Percentiles rank a stretch among this genome's conserved stretches.
Evolutionary conservation across 2,888 invertebrate genomes (phyloP).

Genomic region (Lasioglossum leucozonium): DNA sequence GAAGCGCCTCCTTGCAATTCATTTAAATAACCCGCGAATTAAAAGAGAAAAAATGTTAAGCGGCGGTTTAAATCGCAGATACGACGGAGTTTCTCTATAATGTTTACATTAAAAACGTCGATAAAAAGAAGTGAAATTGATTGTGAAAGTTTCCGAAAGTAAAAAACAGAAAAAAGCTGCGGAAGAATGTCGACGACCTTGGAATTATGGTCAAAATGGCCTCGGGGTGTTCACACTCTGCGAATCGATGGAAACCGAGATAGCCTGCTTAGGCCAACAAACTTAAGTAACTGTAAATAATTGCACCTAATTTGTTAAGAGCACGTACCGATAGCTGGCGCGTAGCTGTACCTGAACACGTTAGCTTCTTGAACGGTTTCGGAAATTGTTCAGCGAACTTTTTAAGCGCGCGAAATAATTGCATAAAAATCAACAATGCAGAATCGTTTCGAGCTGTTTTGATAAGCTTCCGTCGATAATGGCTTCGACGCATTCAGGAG

Average conservation of each 20-base stretch:
- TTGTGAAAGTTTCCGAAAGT: neutral
- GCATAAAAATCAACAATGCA: neutral
- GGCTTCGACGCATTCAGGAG: neutral
- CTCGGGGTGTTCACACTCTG: slow-evolving; percentile 4
- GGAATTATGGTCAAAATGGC: neutral
- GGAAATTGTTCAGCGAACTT: neutral
- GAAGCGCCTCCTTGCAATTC: neutral
- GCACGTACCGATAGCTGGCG: neutral
- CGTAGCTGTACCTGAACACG: neutral
- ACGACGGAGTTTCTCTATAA: neutral
- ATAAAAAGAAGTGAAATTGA: neutral
- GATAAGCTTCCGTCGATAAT: neutral
- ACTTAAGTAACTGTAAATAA: slow-evolving; percentile 13
- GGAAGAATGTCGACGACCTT: slow-evolving; percentile 9
- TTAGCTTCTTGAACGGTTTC: neutral
- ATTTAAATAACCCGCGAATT: neutral
- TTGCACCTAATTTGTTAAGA: neutral
- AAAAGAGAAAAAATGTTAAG: neutral
- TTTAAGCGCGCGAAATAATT: neutral
- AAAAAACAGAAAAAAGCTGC: neutral
- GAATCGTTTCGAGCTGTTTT: neutral
- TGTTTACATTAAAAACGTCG: neutral
- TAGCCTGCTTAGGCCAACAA: slow-evolving; percentile 5
- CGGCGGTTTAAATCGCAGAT: neutral
- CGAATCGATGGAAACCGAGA: neutral